These are phyloP conservation scores for Coracias cyanogaster DNA, from an alignment of 2,797 vertebrate species.

Conservation along the genomic window DNA sequence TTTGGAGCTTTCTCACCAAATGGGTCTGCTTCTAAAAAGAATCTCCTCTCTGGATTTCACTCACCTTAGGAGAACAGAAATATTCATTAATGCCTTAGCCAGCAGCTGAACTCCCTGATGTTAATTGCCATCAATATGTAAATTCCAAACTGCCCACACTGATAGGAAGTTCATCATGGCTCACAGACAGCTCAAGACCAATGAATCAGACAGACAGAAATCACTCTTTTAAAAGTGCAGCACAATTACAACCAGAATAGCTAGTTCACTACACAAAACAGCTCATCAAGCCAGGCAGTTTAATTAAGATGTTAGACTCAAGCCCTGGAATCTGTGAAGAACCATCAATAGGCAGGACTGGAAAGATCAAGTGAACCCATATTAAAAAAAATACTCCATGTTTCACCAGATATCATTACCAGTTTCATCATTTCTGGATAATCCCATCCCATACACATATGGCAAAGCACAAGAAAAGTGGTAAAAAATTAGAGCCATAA, in stretches of 20 bases:
- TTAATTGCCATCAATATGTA: neutral
- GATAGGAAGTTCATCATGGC: neutral
- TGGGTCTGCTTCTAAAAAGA: neutral
- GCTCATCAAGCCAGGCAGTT: neutral
- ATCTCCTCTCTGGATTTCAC: neutral
- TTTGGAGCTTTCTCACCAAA: neutral
- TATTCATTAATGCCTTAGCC: neutral
- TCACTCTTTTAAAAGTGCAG: neutral
- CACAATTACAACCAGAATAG: neutral
- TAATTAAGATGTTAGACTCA: neutral
- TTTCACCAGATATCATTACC: neutral
- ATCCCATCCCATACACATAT: neutral
- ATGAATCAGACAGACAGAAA: neutral
- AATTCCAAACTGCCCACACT: neutral
- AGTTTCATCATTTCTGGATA: neutral
- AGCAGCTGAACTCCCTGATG: neutral
- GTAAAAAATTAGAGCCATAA: neutral
- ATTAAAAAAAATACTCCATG: neutral
- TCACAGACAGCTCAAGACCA: neutral
- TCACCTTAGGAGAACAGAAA: neutral
- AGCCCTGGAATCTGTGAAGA: neutral
- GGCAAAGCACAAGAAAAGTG: neutral
- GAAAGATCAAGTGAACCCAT: neutral
- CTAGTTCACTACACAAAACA: neutral
- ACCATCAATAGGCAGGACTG: neutral